Base-by-base conservation (phyloP, 2,888 invertebrate species). In the Andrena camellia region DNA sequence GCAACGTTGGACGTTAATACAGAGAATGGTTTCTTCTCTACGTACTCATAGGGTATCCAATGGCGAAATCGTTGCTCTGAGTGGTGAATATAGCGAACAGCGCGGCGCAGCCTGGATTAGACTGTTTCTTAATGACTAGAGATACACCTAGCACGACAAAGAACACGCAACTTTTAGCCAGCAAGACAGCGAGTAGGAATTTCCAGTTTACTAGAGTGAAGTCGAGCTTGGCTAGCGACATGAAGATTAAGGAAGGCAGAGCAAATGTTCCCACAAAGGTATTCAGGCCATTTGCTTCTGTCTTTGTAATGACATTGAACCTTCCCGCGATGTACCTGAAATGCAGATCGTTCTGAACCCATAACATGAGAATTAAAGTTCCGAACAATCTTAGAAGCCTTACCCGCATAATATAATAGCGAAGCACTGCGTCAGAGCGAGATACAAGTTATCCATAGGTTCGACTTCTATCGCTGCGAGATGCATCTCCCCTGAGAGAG, bases 11-110 rank as follows among this genome's bases (percentile, higher is more conserved):
- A 52, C 10, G 17, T 29, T 50, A 3, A 62, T 20, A 8, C 20
- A 13, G 13, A 42, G 2, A 7, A 23, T 68, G 23, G 6, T 50
- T 2, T 60, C 8, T 17, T 54, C 13, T 54, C 62, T 74, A 94
- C 95, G 96, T 95, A 98, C 98, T 97, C 89, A 99, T 98, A 6
- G 99, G 99, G 94, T 97, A 98, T 83, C 99, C 99, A 89, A 99
- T 96, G 26, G 99, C 99, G 95, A 99, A 99, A 94, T 99, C 99
- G 95, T 99, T 99, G 93, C 98, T 99, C 93, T 99, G 99, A 0
- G 99, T 99, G 90, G 98, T 97, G 94, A 99, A 99, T 91, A 99
- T 99, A 23, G 98, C 98, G 95, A 98, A 97, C 78, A 99, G 95
- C 17, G 98, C 99, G 62, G 98, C 98, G 91, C 97, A 96, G 3